Percentiles rank a stretch among this genome's conserved stretches.
Conservation (phyloP, 1,140 invertebrate species). For the Globodera rostochiensis region DNA sequence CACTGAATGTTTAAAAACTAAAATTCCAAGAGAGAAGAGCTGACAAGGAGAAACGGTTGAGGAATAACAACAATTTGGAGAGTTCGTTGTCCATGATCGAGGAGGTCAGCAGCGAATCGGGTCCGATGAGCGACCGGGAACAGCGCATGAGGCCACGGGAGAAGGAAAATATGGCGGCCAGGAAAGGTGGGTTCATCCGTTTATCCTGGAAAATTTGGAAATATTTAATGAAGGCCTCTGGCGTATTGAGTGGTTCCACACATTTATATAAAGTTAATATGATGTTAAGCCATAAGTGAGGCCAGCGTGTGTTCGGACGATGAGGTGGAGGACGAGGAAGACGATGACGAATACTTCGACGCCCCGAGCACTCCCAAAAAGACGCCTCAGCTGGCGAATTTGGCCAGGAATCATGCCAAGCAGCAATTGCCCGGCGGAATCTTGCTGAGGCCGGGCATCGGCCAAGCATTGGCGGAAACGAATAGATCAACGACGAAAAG, state of each 20-base stretch:
- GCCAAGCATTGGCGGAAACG: not conserved
- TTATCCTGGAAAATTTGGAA: not conserved
- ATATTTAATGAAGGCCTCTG: not conserved
- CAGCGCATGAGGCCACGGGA: slow-evolving; percentile 18
- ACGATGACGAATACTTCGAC: slow-evolving; percentile 29
- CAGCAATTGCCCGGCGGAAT: slow-evolving; percentile 15
- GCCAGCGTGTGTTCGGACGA: slow-evolving; percentile 27
- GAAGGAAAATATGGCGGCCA: slow-evolving; percentile 22
- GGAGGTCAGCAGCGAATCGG: slow-evolving; percentile 27
- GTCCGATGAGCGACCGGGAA: slow-evolving; percentile 24
- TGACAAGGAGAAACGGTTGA: slow-evolving; percentile 22
- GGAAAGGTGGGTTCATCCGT: slow-evolving; percentile 4
- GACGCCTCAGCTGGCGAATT: slow-evolving; percentile 2
- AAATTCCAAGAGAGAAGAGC: slow-evolving; percentile 10
- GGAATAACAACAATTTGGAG: slow-evolving; percentile 14
- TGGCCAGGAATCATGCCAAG: not conserved
- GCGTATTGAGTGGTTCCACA: too few species aligned
- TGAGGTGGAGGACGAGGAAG: slow-evolving; percentile 26
- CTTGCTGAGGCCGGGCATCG: not conserved
- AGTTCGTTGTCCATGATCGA: slow-evolving; percentile 28
- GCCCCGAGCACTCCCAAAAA: slow-evolving; percentile 27
- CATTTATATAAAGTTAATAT: too few species aligned
- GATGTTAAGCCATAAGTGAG: slow-evolving; percentile 22
- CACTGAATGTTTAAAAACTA: not conserved
- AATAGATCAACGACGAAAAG: not conserved